These are phyloP conservation scores for Ceryle rudis DNA, from an alignment of 2,797 vertebrate species.

Conservation along the genomic window DNA sequence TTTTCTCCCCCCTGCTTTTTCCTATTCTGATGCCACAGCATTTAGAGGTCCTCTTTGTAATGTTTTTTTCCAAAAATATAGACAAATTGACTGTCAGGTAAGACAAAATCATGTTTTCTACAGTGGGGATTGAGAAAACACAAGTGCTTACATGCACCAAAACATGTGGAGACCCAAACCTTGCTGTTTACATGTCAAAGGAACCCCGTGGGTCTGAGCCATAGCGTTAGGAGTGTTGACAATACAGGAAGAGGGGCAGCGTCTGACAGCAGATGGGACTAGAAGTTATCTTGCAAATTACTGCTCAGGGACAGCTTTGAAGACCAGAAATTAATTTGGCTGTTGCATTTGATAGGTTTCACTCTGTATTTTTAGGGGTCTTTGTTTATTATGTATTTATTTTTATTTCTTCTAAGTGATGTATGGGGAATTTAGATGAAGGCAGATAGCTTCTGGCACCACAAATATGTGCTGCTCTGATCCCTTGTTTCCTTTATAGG, in stretches of 20 bases:
- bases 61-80: neutral
- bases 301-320: neutral
- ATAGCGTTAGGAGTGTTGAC: rapidly evolving
- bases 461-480: neutral
- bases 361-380: neutral
- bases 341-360: neutral
- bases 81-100: neutral
- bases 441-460: neutral
- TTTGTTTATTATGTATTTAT: neutral
- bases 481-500: neutral
- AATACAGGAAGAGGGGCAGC: neutral
- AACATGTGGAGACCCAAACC: neutral
- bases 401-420: neutral
- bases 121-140: neutral
- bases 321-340: neutral
- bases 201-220: neutral
- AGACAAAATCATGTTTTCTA: neutral
- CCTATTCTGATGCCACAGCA: neutral
- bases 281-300: neutral
- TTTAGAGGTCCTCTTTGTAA: neutral
- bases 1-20: neutral
- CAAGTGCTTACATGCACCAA: neutral
- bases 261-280: neutral
- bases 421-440: neutral
- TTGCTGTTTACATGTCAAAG: rapidly evolving